Evolutionary conservation across 2,797 vertebrate species (phyloP), one percentile per base, ranked within the genome.

Genomic region (Falco concolor): DNA sequence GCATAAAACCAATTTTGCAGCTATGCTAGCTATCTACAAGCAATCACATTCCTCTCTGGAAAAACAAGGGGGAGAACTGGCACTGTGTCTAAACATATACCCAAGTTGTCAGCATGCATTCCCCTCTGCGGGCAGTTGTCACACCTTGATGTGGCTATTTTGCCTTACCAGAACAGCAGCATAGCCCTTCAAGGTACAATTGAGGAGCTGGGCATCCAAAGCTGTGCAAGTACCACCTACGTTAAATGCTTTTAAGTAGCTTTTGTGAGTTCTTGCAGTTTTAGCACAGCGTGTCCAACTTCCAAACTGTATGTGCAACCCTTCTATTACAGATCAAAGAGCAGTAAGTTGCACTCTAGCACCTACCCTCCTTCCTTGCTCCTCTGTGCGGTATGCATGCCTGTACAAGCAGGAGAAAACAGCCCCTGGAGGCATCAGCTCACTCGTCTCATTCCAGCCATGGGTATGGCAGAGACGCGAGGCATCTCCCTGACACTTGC

Each of bases 331-430:
- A 21, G 24, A 67, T 8, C 3, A 40, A n/a, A 36, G 52, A 79
- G 77, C 82, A 87, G 73, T 25, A 28, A 63, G 84, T 2, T n/a
- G 47, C 47, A 4, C 10, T 7, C 6, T 4, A 65, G 16, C 23
- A 28, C 98, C 95, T 93, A 99, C 99, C 98, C 99, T 97, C 59
- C 99, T 97, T 6, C 99, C 99, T 87, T 99, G 99, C 89, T 99
- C 99, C 97, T 99, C 99, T 0, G 99, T 99, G 69, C 99, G 99
- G 96, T 99, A 99, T 0, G 99, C 99, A 6, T 99, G 99, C 56
- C 99, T 98, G 73, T 99, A 99, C 59, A 99, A 95, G 95, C 99
- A 99, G 94, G 99, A 99, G 97, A 99, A 99, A 24, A 99, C 98
- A 32, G 99, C 99, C 5, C 99, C 99, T 0, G 99, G 98, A 1